Evolutionary conservation across 2,888 invertebrate species (phyloP), one percentile per base, ranked within the genome.

Genomic region (Orchesella flavescens): DNA sequence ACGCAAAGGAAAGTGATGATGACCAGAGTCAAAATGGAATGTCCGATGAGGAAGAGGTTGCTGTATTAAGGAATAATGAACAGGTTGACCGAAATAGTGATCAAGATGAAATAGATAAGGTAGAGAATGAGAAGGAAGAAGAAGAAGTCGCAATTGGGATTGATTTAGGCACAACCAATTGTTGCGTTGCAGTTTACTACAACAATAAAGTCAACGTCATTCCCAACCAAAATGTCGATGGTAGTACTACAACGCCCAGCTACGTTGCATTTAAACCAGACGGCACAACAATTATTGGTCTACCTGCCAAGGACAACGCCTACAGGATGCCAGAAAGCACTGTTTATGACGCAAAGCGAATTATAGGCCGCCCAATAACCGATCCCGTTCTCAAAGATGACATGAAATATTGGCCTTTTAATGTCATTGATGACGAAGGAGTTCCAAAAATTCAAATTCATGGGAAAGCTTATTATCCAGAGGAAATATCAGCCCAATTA

Each of bases 261-360:
- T 82, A 78, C 15, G 84, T 85, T 0, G 55, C 71, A 4, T 68
- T 55, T 15, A 24, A 66, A 5, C 12, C 13, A 0, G 77, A 75
- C 19, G 69, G 21, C 4, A 21, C 73, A 9, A 53, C 10, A 15
- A 55, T 21, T 5, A n/a, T 80, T 13, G 85, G 77, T 13, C 95
- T 96, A 91, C 94, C 95, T 15, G 95, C 96, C 43, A 96, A 95
- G 90, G 95, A 95, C 90, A 95, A 96, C 90, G 82, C 85, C 0
- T 83, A 75, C 23, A 49, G 66, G 44, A 63, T 96, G 90, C 95
- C 95, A 15, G 93, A 91, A 89, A 94, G 94, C 89, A 95, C 95
- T 4, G 84, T 87, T 72, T 83, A 79, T 55, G 88, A 89, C 81
- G 90, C 90, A n/a, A 90, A 90, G 55, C n/a, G 83, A 55, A 72